Conservation (phyloP, 2,888 invertebrate species). For the Parnassius apollo region DNA sequence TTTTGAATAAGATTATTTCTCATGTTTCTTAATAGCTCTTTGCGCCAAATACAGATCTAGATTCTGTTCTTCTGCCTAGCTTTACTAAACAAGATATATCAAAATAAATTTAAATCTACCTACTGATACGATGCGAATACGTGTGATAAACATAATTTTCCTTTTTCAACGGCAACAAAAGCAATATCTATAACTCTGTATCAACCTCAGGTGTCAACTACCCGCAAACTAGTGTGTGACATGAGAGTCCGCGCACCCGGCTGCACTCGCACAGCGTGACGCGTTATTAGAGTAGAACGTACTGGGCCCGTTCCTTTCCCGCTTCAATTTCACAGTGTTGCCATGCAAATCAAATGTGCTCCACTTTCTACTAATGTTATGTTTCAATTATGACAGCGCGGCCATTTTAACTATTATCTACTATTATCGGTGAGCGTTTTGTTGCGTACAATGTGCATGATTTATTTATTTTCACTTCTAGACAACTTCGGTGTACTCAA, state of each 20-base stretch:
- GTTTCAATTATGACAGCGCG: constrained; percentile 28
- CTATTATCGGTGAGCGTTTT: constrained; percentile 19
- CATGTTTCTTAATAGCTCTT: too few relatives aligned
- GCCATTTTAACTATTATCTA: constrained; percentile 6
- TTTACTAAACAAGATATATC: too few relatives aligned
- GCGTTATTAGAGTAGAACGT: constrained; percentile 61
- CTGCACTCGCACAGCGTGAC: constrained; percentile 52
- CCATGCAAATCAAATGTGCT: constrained; percentile 50
- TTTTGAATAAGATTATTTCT: too few relatives aligned
- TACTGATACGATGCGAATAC: too few relatives aligned
- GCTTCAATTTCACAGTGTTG: constrained; percentile 46
- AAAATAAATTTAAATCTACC: too few relatives aligned
- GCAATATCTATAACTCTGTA: too few relatives aligned
- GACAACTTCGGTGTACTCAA: background rate
- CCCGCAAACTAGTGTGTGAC: background rate
- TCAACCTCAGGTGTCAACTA: too few relatives aligned
- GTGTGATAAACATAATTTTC: too few relatives aligned
- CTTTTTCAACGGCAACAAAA: too few relatives aligned
- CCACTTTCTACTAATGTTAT: constrained; percentile 48
- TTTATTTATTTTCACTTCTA: background rate
- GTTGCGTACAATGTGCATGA: constrained; percentile 15
- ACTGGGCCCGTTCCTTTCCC: constrained; percentile 35
- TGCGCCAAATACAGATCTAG: too few relatives aligned
- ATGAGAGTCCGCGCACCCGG: constrained; percentile 19
- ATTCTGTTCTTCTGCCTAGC: too few relatives aligned